Percentiles rank a stretch among this genome's conserved stretches.
phyloP scores from a whole-genome alignment of 1,140 invertebrate genomes.

The Asobara japonica region DNA sequence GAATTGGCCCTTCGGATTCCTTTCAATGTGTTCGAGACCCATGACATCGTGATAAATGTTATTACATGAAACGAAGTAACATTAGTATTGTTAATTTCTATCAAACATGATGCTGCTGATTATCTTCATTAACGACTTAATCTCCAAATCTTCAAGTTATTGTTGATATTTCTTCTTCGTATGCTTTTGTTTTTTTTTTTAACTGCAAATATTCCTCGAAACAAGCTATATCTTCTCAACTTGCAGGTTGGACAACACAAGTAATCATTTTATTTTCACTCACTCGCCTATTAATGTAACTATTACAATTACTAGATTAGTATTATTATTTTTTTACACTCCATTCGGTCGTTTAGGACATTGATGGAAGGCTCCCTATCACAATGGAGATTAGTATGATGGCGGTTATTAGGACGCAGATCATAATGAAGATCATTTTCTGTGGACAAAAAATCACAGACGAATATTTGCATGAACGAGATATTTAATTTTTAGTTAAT shows the following conservation, averaged over 20 bases:
- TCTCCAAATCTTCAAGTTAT: not conserved
- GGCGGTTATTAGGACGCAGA: slow-evolving; percentile 74
- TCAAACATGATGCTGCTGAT: not conserved
- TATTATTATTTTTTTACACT: slow-evolving; percentile 17
- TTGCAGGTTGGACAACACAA: not conserved
- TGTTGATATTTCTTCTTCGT: not conserved
- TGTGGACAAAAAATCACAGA: slow-evolving; percentile 74
- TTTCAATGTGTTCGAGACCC: not conserved
- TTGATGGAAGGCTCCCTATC: slow-evolving; percentile 54
- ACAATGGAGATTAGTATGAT: slow-evolving; percentile 64
- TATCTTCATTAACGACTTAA: not conserved
- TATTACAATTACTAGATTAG: slow-evolving; percentile 17
- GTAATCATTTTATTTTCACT: not conserved
- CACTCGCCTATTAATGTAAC: slow-evolving; percentile 8
- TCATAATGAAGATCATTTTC: slow-evolving; percentile 88
- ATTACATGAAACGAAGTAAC: not conserved
- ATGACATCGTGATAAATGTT: not conserved
- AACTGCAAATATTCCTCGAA: not conserved
- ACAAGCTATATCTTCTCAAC: not conserved
- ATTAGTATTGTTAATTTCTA: not conserved
- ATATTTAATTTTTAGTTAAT: slow-evolving; percentile 5
- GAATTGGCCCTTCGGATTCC: not conserved
- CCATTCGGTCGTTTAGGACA: slow-evolving; percentile 52
- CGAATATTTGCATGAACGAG: slow-evolving; percentile 39
- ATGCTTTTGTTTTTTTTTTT: too few relatives aligned